phyloP scores from a whole-genome alignment of 2,113 vertebrate genomes.

The Kobus ellipsiprymnus region DNA sequence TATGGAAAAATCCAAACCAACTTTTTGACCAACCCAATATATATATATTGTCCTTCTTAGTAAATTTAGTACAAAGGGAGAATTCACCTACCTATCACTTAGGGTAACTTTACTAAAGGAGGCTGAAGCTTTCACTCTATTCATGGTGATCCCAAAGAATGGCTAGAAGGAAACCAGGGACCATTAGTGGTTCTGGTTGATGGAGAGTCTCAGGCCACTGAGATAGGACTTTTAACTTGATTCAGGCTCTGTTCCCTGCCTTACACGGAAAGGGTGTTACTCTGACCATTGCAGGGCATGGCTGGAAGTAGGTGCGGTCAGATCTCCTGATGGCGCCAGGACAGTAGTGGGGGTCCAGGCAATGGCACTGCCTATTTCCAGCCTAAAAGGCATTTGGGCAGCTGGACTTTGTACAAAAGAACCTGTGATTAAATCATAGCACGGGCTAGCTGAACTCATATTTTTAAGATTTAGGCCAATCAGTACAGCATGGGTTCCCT shows the following conservation, averaged over 20 bases:
- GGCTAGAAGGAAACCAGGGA: background rate
- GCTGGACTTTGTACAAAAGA: background rate
- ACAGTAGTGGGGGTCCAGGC: background rate
- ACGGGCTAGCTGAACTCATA: background rate
- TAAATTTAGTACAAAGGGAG: background rate
- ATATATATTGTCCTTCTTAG: background rate
- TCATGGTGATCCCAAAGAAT: background rate
- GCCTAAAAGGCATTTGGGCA: background rate
- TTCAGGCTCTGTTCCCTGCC: background rate
- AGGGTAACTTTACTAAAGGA: background rate
- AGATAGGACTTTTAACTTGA: background rate
- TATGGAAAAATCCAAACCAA: background rate
- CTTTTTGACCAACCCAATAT: background rate
- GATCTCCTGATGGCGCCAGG: background rate
- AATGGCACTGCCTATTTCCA: background rate
- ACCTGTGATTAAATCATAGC: background rate
- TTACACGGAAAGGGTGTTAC: rapidly evolving
- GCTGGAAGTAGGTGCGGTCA: background rate
- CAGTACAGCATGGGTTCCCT: background rate
- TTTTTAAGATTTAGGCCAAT: background rate
- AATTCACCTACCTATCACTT: background rate
- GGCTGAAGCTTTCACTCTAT: background rate
- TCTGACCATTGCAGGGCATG: background rate
- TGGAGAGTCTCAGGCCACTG: background rate
- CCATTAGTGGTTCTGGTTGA: background rate